Evolutionary conservation across 2,888 invertebrate species (phyloP).

Genomic region (Tryphoninae sp.): DNA sequence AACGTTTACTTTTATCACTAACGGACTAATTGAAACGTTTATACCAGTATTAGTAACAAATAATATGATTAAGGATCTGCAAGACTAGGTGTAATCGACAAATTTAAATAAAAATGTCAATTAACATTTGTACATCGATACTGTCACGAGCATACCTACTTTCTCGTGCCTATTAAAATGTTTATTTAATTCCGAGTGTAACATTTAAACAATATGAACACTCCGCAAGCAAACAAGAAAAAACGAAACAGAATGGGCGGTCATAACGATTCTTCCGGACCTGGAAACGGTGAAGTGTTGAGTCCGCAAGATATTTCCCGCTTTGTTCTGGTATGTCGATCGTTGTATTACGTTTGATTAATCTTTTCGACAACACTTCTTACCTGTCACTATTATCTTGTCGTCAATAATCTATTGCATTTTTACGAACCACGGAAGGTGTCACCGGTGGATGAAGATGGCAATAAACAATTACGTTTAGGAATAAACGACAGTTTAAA

Average conservation of each 20-base stretch:
- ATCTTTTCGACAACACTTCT: neutral
- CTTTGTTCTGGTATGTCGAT: slow-evolving; percentile 76
- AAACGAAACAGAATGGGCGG: slow-evolving; percentile 76
- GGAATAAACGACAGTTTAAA: slow-evolving; percentile 86
- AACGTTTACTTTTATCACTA: slow-evolving; percentile 31
- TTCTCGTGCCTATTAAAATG: slow-evolving; percentile 40
- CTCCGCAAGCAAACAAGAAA: slow-evolving; percentile 78
- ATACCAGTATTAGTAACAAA: slow-evolving; percentile 43
- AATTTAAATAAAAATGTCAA: slow-evolving; percentile 16
- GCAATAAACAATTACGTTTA: slow-evolving; percentile 81
- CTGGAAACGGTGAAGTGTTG: slow-evolving; percentile 71
- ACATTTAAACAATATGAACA: slow-evolving; percentile 69
- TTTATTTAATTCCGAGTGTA: slow-evolving; percentile 22
- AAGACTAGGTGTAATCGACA: neutral
- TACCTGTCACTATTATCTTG: neutral
- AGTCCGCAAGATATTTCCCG: slow-evolving; percentile 77
- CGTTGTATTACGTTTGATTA: slow-evolving; percentile 14
- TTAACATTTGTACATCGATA: slow-evolving; percentile 5
- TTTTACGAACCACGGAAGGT: slow-evolving; percentile 66
- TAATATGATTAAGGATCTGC: slow-evolving; percentile 1
- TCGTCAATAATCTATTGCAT: neutral
- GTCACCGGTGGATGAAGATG: slow-evolving; percentile 75
- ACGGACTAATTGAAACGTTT: slow-evolving; percentile 26
- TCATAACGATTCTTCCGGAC: slow-evolving; percentile 69
- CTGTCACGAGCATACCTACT: slow-evolving; percentile 20